Percentiles rank a stretch among this genome's conserved stretches.
Conservation (phyloP, 2,797 vertebrate species). For the Lacerta agilis region DNA sequence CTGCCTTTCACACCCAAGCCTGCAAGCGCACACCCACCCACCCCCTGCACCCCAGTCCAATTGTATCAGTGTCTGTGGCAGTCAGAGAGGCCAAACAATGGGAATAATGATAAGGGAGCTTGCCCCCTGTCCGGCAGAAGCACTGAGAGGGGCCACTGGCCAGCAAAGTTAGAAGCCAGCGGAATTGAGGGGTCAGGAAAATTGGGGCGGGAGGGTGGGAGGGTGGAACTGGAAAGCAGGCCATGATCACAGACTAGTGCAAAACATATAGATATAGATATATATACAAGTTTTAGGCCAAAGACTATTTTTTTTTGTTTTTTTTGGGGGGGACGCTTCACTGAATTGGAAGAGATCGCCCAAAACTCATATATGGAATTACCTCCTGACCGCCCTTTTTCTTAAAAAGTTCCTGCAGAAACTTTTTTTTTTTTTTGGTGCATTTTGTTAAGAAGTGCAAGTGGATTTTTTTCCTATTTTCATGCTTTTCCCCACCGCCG, state of each 20-base stretch:
- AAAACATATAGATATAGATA: too few relatives aligned
- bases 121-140: background rate
- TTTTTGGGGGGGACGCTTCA: too few relatives aligned
- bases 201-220: background rate
- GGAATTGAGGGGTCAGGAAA: background rate
- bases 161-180: background rate
- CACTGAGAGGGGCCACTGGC: background rate
- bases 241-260: background rate
- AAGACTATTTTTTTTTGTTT: background rate
- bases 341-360: background rate
- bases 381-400: background rate
- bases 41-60: background rate
- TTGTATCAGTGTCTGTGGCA: slow-evolving; percentile 11
- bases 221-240: background rate
- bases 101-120: background rate
- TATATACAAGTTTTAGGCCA: background rate
- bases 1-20: slow-evolving; percentile 8
- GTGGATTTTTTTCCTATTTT: background rate
- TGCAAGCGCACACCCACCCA: fast-evolving
- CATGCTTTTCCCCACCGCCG: background rate
- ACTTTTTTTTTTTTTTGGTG: background rate
- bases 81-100: slow-evolving; percentile 8
- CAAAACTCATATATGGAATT: background rate
- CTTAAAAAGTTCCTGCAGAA: background rate
- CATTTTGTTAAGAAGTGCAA: background rate